Evolutionary conservation across 2,797 vertebrate genomes (phyloP).

Genomic region (Alca torda): DNA sequence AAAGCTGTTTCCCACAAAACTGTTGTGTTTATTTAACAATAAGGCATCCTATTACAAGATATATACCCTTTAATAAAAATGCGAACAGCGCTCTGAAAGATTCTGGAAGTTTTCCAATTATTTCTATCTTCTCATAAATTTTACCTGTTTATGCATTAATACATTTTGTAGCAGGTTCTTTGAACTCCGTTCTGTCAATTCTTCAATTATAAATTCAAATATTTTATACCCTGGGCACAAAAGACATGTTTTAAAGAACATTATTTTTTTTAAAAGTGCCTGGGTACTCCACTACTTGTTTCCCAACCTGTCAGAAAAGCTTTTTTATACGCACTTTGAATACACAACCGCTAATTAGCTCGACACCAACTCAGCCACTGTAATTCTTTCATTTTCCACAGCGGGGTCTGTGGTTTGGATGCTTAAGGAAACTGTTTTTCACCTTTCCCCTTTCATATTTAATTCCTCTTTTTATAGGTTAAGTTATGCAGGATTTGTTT

Average conservation of each 20-base stretch:
- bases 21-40: neutral
- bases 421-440: neutral
- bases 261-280: neutral
- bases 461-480: neutral
- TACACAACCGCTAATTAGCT: neutral
- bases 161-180: neutral
- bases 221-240: neutral
- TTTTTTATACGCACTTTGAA: neutral
- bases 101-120: neutral
- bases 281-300: neutral
- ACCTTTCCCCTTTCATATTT: neutral
- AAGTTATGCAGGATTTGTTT: neutral
- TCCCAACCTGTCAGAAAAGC: neutral
- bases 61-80: neutral
- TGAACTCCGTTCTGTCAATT: neutral
- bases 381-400: neutral
- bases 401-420: neutral
- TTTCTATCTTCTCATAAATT: neutral
- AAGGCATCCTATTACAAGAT: neutral
- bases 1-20: neutral
- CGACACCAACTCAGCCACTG: neutral
- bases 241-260: neutral
- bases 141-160: neutral
- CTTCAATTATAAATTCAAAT: neutral
- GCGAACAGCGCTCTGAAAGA: neutral